phyloP scores from a whole-genome alignment of 2,888 invertebrate species.

The Teinopalpus imperialis region DNA sequence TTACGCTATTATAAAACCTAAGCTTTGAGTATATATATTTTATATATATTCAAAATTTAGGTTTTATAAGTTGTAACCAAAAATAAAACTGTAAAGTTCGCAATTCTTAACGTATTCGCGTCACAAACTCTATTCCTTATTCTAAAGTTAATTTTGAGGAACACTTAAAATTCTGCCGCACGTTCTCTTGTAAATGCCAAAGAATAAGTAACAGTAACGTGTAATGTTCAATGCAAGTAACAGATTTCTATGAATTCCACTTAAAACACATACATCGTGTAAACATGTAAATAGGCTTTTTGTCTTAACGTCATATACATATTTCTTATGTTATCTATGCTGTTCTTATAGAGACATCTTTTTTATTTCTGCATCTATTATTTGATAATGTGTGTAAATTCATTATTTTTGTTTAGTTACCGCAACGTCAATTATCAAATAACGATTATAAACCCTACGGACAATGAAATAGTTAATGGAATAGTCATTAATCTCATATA shows the following conservation, averaged over 20 bases:
- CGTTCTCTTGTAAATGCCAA: constrained; percentile 26
- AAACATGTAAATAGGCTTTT: constrained; percentile 14
- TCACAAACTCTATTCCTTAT: constrained; percentile 25
- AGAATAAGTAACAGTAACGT: constrained; percentile 26
- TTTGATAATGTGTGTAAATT: too few relatives aligned
- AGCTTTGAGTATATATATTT: too few relatives aligned
- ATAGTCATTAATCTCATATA: too few relatives aligned
- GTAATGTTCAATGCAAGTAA: constrained; percentile 25
- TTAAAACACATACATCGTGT: constrained; percentile 12
- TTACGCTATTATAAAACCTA: too few relatives aligned
- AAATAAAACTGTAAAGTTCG: not conserved
- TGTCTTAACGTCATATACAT: constrained; percentile 6
- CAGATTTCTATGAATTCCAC: constrained; percentile 21
- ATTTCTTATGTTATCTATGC: not conserved
- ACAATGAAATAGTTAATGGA: too few relatives aligned
- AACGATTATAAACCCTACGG: too few relatives aligned
- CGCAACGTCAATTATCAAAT: too few relatives aligned
- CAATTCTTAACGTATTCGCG: constrained; percentile 13
- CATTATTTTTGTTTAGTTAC: too few relatives aligned
- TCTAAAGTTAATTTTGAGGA: constrained; percentile 27
- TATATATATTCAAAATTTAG: too few relatives aligned
- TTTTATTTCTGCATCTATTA: too few relatives aligned
- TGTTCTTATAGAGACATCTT: too few relatives aligned
- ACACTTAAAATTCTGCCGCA: constrained; percentile 28
- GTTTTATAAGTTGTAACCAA: too few relatives aligned